Evolutionary conservation across 2,888 invertebrate genomes (phyloP).

Genomic region (Nomada fucata): DNA sequence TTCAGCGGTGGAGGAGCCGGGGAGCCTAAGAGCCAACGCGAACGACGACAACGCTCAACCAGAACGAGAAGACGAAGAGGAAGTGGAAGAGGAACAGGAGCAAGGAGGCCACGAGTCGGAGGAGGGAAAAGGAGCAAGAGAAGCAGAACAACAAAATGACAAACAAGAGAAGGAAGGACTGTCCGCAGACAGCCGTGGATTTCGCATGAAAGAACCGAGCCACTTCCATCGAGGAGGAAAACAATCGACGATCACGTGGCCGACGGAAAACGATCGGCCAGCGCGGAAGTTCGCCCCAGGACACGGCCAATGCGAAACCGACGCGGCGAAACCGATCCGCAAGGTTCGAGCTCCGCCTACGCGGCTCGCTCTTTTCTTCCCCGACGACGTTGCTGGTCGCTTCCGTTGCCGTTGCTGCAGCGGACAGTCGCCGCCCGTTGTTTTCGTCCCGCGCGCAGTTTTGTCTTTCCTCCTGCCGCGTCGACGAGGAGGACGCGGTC

Average conservation of each 20-base stretch:
- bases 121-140: slow-evolving; percentile 18
- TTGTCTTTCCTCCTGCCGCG: slow-evolving; percentile 5
- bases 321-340: slow-evolving; percentile 76
- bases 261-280: slow-evolving; percentile 77
- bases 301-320: slow-evolving; percentile 77
- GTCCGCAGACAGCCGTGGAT: slow-evolving; percentile 23
- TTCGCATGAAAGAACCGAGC: slow-evolving; percentile 56
- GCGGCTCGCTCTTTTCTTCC: slow-evolving; percentile 61
- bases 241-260: slow-evolving; percentile 80
- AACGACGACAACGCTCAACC: slow-evolving; percentile 42
- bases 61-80: slow-evolving; percentile 24
- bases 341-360: slow-evolving; percentile 82
- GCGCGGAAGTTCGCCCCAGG: slow-evolving; percentile 52
- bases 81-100: slow-evolving; percentile 4
- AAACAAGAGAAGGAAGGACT: too few relatives aligned
- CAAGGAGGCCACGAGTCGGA: not conserved
- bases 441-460: slow-evolving; percentile 38
- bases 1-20: slow-evolving; percentile 63
- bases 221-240: slow-evolving; percentile 73
- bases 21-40: slow-evolving; percentile 35
- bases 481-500: slow-evolving; percentile 12
- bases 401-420: slow-evolving; percentile 48
- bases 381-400: slow-evolving; percentile 34
- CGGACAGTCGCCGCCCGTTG: slow-evolving; percentile 65
- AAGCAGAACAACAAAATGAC: not conserved